Evolutionary conservation across 2,888 invertebrate species (phyloP).

Genomic region (Sylvicola cinctus): DNA sequence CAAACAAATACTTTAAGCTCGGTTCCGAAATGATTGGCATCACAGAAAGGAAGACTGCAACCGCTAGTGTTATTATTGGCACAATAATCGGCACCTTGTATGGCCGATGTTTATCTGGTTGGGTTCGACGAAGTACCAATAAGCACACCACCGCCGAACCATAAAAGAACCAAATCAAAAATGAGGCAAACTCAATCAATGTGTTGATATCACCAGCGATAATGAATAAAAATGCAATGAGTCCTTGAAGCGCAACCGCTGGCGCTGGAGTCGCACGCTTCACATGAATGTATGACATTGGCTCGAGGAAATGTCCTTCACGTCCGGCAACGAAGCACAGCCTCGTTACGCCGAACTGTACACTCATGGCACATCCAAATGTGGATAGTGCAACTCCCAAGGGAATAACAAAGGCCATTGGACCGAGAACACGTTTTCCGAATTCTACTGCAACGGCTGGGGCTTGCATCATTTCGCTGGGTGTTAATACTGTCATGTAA

Average conservation of each 20-base stretch:
- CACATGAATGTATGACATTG: slow-evolving; percentile 59
- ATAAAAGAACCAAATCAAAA: slow-evolving; percentile 75
- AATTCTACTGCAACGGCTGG: slow-evolving; percentile 65
- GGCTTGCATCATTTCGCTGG: slow-evolving; percentile 47
- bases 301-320: slow-evolving; percentile 59
- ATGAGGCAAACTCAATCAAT: slow-evolving; percentile 69
- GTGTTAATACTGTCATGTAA: slow-evolving; percentile 62
- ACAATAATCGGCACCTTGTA: slow-evolving; percentile 53
- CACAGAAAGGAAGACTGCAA: slow-evolving; percentile 50
- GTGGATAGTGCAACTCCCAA: slow-evolving; percentile 57
- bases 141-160: slow-evolving; percentile 63
- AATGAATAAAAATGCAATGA: slow-evolving; percentile 49
- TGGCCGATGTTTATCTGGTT: slow-evolving; percentile 42
- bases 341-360: slow-evolving; percentile 57
- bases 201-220: slow-evolving; percentile 50
- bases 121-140: slow-evolving; percentile 48
- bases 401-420: slow-evolving; percentile 45
- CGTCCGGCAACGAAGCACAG: slow-evolving; percentile 67
- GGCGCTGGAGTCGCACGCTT: slow-evolving; percentile 56
- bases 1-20: slow-evolving; percentile 53
- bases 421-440: slow-evolving; percentile 42
- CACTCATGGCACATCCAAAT: slow-evolving; percentile 58
- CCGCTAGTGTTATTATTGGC: slow-evolving; percentile 46
- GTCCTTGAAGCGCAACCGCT: slow-evolving; percentile 60
- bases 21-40: slow-evolving; percentile 58